phyloP scores from a whole-genome alignment of 2,888 invertebrate genomes.

The Cheilosia vulpina region DNA sequence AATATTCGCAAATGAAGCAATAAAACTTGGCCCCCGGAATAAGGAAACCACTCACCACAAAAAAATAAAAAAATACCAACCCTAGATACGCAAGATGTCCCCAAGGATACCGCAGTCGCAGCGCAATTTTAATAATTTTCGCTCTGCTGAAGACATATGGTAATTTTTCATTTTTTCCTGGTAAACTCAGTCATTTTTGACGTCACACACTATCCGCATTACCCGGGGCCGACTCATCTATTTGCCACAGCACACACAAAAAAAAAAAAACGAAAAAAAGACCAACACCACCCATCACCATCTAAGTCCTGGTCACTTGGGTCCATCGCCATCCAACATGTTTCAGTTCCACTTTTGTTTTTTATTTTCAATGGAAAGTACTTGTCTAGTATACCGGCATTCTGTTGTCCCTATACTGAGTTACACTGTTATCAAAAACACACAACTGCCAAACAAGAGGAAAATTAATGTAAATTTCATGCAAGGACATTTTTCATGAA shows the following conservation, averaged over 20 bases:
- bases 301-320: slow-evolving; percentile 48
- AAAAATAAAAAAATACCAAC: not conserved
- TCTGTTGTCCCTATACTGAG: not conserved
- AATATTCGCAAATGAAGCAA: not conserved
- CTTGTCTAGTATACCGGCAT: slow-evolving; percentile 9
- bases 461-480: slow-evolving; percentile 69
- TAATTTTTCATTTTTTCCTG: slow-evolving; percentile 32
- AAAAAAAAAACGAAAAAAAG: slow-evolving; percentile 6
- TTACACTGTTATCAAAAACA: not conserved
- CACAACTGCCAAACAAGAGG: not conserved
- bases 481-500: slow-evolving; percentile 58
- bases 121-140: slow-evolving; percentile 57
- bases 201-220: slow-evolving; percentile 42
- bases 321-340: slow-evolving; percentile 27
- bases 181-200: slow-evolving; percentile 52
- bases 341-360: slow-evolving; percentile 6
- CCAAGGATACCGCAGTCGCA: not conserved
- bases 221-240: slow-evolving; percentile 29
- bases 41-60: not conserved
- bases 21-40: not conserved
- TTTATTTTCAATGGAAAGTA: slow-evolving; percentile 1
- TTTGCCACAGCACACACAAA: not conserved
- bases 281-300: not conserved
- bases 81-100: slow-evolving; percentile 10
- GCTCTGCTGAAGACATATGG: slow-evolving; percentile 50